phyloP scores from a whole-genome alignment of 2,113 vertebrate species.

The Ailuropoda melanoleuca region DNA sequence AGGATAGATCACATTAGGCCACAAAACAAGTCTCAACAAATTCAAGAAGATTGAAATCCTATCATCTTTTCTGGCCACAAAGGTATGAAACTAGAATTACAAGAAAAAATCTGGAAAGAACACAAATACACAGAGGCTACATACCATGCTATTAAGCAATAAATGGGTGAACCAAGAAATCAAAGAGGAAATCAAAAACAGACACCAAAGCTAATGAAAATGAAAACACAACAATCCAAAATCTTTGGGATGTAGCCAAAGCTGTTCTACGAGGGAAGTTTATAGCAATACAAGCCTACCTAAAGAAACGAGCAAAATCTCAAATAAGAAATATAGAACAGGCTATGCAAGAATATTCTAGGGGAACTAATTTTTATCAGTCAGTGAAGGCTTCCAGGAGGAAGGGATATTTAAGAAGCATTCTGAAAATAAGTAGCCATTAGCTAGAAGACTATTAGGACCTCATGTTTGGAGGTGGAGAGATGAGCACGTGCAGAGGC shows the following conservation, averaged over 20 bases:
- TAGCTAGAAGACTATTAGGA: background rate
- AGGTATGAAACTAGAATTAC: background rate
- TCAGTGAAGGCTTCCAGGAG: background rate
- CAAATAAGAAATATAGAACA: background rate
- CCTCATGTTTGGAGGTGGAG: accelerated
- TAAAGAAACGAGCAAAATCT: background rate
- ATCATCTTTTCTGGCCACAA: background rate
- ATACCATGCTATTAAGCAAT: background rate
- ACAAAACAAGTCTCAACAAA: background rate
- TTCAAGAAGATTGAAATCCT: background rate
- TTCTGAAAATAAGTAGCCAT: background rate
- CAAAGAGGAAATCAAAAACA: background rate
- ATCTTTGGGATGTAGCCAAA: background rate
- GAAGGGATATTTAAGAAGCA: background rate
- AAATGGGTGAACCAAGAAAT: background rate
- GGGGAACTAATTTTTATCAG: background rate
- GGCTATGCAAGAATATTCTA: background rate
- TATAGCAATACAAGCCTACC: background rate
- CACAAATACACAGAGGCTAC: background rate
- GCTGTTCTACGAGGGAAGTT: background rate
- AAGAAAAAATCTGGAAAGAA: background rate
- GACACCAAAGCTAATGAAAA: background rate
- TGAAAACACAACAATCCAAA: background rate
- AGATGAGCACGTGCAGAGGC: background rate
- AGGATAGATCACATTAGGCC: background rate